These are phyloP conservation scores for Gryon sp. DNA, from an alignment of 1,140 invertebrate genomes.

Conservation along the genomic window DNA sequence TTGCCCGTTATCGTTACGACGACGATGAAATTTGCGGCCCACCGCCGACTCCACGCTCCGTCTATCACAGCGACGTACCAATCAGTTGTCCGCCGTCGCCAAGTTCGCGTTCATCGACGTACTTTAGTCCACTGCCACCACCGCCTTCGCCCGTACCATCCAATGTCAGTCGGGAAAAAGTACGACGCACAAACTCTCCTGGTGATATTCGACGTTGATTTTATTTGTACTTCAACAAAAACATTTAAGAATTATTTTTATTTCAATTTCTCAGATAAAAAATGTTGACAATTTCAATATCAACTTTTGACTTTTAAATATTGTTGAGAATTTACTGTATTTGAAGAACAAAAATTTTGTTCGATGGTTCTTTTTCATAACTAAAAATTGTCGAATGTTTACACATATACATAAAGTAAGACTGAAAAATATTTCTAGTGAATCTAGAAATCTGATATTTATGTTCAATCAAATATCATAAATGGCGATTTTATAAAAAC, in stretches of 20 bases:
- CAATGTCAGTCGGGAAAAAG: conserved; percentile 56
- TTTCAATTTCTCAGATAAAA: neutral
- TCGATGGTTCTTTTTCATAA: too few species aligned
- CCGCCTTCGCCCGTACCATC: conserved; percentile 85
- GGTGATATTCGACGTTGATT: conserved; percentile 20
- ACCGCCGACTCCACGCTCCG: conserved; percentile 90
- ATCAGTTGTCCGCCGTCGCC: conserved; percentile 88
- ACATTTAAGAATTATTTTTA: neutral
- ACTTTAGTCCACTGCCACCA: conserved; percentile 86
- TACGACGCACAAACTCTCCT: conserved; percentile 32
- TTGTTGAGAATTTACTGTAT: too few species aligned
- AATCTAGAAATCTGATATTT: too few species aligned
- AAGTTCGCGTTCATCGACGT: conserved; percentile 87
- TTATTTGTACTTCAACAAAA: neutral
- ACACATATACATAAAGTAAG: too few species aligned
- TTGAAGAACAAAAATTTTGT: too few species aligned
- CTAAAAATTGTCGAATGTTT: too few species aligned
- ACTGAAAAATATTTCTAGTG: too few species aligned
- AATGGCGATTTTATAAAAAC: too few species aligned
- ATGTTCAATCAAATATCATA: too few species aligned
- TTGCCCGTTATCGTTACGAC: conserved; percentile 74
- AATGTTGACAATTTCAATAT: neutral
- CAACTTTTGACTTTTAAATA: too few species aligned
- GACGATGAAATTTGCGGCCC: conserved; percentile 88
- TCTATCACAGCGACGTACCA: conserved; percentile 84